These are phyloP conservation scores for Hirundo rustica DNA, from an alignment of 2,797 vertebrate species.

Conservation along the genomic window DNA sequence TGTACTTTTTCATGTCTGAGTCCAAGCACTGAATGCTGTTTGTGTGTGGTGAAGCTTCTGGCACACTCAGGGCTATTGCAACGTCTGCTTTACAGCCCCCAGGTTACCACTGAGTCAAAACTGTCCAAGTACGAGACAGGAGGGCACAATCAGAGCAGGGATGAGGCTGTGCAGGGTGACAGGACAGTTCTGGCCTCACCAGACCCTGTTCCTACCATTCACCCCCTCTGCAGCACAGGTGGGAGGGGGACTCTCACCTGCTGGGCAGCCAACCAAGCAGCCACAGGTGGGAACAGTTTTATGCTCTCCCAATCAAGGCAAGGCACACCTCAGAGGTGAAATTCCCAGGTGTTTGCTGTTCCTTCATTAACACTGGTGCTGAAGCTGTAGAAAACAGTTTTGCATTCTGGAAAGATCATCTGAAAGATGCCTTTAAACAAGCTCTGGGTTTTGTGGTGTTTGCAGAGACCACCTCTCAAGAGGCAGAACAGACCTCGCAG, in stretches of 20 bases:
- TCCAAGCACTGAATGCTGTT: neutral
- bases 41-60: neutral
- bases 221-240: too few relatives aligned
- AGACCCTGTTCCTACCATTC: rapidly evolving
- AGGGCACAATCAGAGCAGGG: neutral
- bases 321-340: neutral
- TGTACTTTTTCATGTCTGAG: neutral
- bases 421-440: neutral
- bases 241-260: neutral
- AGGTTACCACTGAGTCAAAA: neutral
- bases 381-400: neutral
- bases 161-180: neutral
- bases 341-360: neutral
- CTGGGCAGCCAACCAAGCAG: neutral
- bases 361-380: neutral
- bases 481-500: neutral
- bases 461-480: neutral
- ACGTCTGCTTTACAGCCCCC: neutral
- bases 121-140: too few relatives aligned
- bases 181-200: neutral
- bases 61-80: neutral
- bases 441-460: neutral
- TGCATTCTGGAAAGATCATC: neutral
- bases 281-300: neutral
- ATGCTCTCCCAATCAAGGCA: rapidly evolving